Conservation (phyloP, 2,888 invertebrate genomes). For the Spialia ferax region DNA sequence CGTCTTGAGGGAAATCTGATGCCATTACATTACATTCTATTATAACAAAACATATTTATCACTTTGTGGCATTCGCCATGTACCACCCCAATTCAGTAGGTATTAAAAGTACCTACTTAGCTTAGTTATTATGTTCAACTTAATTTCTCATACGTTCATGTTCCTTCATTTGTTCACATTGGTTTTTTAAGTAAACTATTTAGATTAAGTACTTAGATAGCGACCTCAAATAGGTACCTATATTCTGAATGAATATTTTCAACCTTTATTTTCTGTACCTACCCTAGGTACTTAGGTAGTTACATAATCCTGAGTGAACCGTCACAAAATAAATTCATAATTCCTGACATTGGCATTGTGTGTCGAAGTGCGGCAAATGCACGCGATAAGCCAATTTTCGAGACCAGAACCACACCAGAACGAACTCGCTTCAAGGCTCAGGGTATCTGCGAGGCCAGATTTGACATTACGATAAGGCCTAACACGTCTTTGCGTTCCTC, state of each 20-base stretch:
- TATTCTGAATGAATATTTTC: no score
- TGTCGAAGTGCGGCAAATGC: conserved; percentile 37
- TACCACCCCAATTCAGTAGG: no score
- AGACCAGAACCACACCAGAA: conserved; percentile 13
- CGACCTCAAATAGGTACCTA: no score
- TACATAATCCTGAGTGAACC: neutral
- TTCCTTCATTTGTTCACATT: no score
- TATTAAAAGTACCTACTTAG: no score
- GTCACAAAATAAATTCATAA: neutral
- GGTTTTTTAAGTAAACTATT: no score
- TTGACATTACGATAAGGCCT: conserved; percentile 33
- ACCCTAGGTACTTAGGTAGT: neutral
- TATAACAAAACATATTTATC: neutral
- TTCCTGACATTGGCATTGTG: conserved; percentile 41
- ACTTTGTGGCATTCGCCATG: neutral
- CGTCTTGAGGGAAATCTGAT: neutral
- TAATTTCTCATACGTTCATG: no score
- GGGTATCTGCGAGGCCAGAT: conserved; percentile 40
- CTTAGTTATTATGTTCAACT: no score
- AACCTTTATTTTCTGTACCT: no score
- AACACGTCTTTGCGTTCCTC: neutral
- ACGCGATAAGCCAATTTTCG: conserved; percentile 41
- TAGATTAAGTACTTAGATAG: no score
- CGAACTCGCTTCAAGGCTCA: conserved; percentile 15
- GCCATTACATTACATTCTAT: neutral